Conservation (phyloP, 2,797 vertebrate genomes). For the Columba guinea region DNA sequence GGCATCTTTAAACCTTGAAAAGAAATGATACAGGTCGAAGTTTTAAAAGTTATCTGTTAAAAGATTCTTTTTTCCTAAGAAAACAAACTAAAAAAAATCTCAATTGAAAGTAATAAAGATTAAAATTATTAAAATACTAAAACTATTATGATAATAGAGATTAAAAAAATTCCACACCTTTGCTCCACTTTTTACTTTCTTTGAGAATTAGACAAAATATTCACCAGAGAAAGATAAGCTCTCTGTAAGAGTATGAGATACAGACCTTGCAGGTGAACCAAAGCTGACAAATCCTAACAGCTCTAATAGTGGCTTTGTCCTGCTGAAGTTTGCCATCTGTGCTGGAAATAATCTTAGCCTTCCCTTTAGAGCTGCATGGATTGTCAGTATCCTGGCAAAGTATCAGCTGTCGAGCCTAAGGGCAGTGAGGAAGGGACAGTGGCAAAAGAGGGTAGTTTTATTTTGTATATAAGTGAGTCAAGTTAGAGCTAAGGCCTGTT, state of each 20-base stretch:
- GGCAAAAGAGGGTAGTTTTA: background rate
- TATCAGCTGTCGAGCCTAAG: background rate
- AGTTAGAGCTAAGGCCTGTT: background rate
- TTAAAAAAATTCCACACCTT: background rate
- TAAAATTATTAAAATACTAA: background rate
- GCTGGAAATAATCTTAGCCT: background rate
- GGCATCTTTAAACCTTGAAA: background rate
- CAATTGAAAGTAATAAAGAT: background rate
- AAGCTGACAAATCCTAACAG: background rate
- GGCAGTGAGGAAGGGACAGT: background rate
- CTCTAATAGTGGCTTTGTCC: background rate
- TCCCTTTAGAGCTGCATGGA: background rate
- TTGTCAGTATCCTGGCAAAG: background rate
- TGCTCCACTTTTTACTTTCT: background rate
- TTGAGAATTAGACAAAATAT: background rate
- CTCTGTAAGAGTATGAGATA: background rate
- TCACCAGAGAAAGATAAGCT: background rate
- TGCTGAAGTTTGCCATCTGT: background rate
- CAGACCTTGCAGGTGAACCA: background rate
- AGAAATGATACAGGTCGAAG: background rate
- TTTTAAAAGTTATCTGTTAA: background rate
- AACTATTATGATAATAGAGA: background rate
- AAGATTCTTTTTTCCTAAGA: background rate
- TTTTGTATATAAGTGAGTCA: background rate
- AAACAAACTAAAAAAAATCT: background rate